Evolutionary conservation across 2,888 invertebrate species (phyloP), one percentile per base, ranked within the genome.

Genomic region (Trisateles emortualis): DNA sequence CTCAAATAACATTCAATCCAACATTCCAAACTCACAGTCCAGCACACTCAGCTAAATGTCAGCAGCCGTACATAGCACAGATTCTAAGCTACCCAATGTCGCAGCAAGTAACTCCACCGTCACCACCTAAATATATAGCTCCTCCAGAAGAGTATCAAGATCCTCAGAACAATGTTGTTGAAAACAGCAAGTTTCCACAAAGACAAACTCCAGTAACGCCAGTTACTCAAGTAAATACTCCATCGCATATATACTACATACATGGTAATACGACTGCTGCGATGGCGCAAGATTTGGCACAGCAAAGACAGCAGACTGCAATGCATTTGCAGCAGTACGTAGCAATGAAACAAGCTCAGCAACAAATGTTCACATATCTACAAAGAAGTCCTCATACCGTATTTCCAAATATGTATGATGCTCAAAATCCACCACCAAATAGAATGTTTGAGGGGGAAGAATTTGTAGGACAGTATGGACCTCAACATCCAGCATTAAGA

Each of bases 11-110:
- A 1, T 92, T 83, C 61, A 93, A 93, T 60, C 93, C 93, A 50
- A 92, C 93, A 89, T 93, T 93, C 90, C 93, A 93, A 79, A 91
- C 88, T 1, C 92, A 92, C 68, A 93, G 93, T 73, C 93, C 93
- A 32, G 90, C 92, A 9, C 92, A 92, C 65, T 81, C 87, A 0
- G 79, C 84, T 0, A 91, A 91, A 61, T 60, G 69, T 32, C 88
- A 88, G 46, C 92, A 92, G 60, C 93, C 93, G 10, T 93, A 92
- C 59, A 93, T 92, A 67, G 87, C 93, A 16, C 93, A 93, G 73
- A 92, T 93, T 39, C 78, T 92, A 52, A 90, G 90, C 45, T 92
- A 92, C 62, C 93, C 93, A 0, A 88, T 87, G 79, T 88, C 92
- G 0, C 92, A 93, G 58, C 92, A 92, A 63, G 90, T 91, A 17